Percentiles rank a stretch among this genome's conserved stretches.
These are phyloP conservation scores for Oryzias woworae DNA, from an alignment of 2,113 vertebrate genomes.

Conservation along the genomic window DNA sequence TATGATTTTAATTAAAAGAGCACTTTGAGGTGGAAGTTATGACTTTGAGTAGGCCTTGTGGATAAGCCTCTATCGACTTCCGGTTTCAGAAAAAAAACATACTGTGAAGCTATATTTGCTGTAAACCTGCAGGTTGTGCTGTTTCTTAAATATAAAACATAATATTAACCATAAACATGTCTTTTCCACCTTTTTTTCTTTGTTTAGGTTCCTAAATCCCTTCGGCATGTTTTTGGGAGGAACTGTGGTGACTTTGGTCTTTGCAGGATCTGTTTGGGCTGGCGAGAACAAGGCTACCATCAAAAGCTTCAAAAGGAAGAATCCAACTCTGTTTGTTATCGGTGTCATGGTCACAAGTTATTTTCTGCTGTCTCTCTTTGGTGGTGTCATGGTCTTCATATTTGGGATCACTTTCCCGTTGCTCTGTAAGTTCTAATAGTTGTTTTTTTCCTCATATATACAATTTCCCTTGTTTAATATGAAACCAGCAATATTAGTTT, in stretches of 20 bases:
- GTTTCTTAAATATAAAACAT: neutral
- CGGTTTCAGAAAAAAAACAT: neutral
- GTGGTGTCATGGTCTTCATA: conserved; percentile 94
- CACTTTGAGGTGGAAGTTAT: conserved; percentile 32
- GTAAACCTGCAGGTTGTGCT: conserved; percentile 50
- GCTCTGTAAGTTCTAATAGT: conserved; percentile 81
- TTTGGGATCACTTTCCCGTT: conserved; percentile 95
- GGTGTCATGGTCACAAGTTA: conserved; percentile 89
- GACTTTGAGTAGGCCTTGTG: conserved; percentile 18
- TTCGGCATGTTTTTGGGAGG: conserved; percentile 91
- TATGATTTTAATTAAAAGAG: neutral
- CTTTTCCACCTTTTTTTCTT: conserved; percentile 8
- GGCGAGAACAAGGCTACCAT: conserved; percentile 90
- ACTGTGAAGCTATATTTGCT: neutral
- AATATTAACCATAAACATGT: neutral
- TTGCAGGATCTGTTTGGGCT: conserved; percentile 89
- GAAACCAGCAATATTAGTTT: no score
- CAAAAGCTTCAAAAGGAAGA: conserved; percentile 90
- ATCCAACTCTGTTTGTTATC: conserved; percentile 86
- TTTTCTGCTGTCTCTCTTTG: conserved; percentile 91
- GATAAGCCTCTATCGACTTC: neutral
- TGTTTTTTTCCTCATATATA: neutral
- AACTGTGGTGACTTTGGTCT: conserved; percentile 86
- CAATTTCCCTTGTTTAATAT: neutral
- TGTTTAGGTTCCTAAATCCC: conserved; percentile 88